phyloP scores from a whole-genome alignment of 2,888 invertebrate genomes.

The Drosophila aldrichi region DNA sequence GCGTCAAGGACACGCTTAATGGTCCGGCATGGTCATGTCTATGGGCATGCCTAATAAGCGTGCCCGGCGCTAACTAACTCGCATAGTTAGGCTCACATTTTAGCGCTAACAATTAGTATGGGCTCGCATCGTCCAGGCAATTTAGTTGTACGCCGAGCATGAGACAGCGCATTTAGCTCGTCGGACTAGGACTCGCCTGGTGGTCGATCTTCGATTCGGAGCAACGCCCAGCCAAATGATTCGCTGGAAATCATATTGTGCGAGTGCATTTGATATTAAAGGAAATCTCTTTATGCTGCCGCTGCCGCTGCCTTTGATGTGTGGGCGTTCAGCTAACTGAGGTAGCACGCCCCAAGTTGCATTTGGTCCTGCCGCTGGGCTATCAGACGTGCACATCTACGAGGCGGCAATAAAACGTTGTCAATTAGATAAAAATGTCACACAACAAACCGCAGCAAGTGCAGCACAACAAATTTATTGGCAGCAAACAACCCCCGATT shows the following conservation, averaged over 20 bases:
- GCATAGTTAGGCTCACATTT: constrained; percentile 60
- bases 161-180: constrained; percentile 48
- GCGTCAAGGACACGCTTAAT: constrained; percentile 70
- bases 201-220: constrained; percentile 48
- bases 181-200: constrained; percentile 30
- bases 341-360: constrained; percentile 77
- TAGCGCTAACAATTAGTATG: constrained; percentile 72
- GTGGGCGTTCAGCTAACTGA: constrained; percentile 29
- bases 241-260: constrained; percentile 64
- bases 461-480: constrained; percentile 75
- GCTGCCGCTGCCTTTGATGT: constrained; percentile 57
- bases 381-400: constrained; percentile 47
- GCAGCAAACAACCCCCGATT: constrained; percentile 30
- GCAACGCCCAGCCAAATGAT: constrained; percentile 60
- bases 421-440: constrained; percentile 85
- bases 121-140: constrained; percentile 21
- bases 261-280: constrained; percentile 28
- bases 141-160: constrained; percentile 67
- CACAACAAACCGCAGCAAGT: constrained; percentile 82
- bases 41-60: constrained; percentile 73
- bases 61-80: constrained; percentile 63
- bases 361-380: constrained; percentile 12
- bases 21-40: neutral
- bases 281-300: constrained; percentile 20
- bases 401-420: constrained; percentile 71